Conservation (phyloP, 2,113 vertebrate species). For the Cisticola juncidis region DNA sequence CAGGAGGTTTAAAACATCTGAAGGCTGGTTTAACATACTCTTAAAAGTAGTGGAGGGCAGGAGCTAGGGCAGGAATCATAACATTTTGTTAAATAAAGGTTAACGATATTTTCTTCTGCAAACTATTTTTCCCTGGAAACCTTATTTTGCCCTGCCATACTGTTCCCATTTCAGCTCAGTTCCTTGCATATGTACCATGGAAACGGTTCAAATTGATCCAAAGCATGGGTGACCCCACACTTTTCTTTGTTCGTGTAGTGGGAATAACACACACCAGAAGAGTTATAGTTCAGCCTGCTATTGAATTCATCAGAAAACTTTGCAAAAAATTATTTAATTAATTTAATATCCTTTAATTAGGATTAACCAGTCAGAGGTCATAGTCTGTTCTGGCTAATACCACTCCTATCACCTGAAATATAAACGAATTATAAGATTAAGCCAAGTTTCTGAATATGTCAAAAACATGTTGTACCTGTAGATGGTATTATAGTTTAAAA, state of each 20-base stretch:
- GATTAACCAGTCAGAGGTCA: slow-evolving; percentile 32
- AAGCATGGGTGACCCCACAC: not conserved
- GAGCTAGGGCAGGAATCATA: not conserved
- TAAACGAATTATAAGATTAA: slow-evolving; percentile 30
- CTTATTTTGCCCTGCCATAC: not conserved
- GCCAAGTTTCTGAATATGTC: not conserved
- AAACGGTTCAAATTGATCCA: not conserved
- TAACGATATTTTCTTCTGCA: not conserved
- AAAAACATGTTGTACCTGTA: not conserved
- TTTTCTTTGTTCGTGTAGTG: not conserved
- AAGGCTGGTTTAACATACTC: not conserved
- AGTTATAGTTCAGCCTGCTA: not conserved
- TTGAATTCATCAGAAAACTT: not conserved
- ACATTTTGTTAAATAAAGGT: not conserved
- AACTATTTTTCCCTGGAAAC: not conserved
- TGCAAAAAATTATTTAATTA: not conserved
- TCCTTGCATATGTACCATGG: not conserved
- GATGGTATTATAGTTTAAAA: not conserved
- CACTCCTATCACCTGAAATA: not conserved
- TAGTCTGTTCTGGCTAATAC: not conserved
- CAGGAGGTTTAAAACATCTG: not conserved
- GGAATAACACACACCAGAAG: not conserved
- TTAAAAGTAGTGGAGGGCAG: not conserved
- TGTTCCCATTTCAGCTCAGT: not conserved
- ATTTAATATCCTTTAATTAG: not conserved